These are phyloP conservation scores for Scolopax rusticola DNA, from an alignment of 2,797 vertebrate species.

Conservation along the genomic window DNA sequence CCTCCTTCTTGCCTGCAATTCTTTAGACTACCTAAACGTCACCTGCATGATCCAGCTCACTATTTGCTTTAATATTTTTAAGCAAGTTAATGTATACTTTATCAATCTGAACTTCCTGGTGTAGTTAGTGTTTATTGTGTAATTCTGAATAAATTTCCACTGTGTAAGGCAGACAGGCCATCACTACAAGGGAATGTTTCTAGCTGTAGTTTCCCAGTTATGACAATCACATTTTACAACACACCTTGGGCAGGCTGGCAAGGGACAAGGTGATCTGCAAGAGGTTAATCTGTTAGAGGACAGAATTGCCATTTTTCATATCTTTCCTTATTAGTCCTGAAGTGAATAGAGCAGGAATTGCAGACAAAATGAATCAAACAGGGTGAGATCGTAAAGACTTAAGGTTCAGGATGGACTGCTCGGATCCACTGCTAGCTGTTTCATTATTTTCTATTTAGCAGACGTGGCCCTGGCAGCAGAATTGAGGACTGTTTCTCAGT, in stretches of 20 bases:
- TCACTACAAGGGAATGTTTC: not conserved
- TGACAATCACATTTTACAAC: not conserved
- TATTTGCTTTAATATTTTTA: conserved; percentile 1
- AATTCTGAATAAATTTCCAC: not conserved
- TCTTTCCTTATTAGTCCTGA: not conserved
- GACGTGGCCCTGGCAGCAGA: not conserved
- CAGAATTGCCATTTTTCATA: not conserved
- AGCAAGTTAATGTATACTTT: not conserved
- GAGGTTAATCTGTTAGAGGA: not conserved
- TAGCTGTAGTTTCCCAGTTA: not conserved
- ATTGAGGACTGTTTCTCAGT: not conserved
- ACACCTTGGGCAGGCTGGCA: not conserved
- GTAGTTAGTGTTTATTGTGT: not conserved
- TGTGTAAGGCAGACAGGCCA: not conserved
- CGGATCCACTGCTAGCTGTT: not conserved
- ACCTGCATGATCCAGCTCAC: not conserved
- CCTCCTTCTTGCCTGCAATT: not conserved
- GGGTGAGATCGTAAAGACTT: not conserved
- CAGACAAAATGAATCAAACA: not conserved
- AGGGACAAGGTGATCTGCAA: not conserved
- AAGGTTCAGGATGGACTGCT: not conserved
- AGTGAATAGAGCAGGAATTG: not conserved
- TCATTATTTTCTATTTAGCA: conserved; percentile 7
- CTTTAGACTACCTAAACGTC: not conserved
- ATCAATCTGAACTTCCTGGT: not conserved